Evolutionary conservation across 1,140 invertebrate genomes (phyloP).

Genomic region (Trachelipus rathkii): DNA sequence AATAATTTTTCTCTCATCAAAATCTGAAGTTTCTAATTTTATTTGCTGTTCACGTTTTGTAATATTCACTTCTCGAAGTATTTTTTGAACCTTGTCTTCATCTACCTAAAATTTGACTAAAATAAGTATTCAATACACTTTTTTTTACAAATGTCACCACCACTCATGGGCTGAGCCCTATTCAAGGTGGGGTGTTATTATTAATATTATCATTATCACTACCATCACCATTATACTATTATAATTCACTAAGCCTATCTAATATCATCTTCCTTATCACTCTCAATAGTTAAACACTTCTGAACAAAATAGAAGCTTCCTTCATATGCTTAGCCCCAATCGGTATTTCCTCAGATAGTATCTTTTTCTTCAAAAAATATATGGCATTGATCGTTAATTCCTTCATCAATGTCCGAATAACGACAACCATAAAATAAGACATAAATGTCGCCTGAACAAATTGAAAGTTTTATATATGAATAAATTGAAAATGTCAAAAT

Average conservation of each 20-base stretch:
- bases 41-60: conserved; percentile 87
- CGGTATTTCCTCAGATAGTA: not conserved
- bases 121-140: not conserved
- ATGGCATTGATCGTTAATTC: not conserved
- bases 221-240: no score
- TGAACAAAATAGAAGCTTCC: not conserved
- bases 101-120: conserved; percentile 24
- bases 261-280: no score
- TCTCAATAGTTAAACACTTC: no score
- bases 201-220: no score
- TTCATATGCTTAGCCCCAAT: not conserved
- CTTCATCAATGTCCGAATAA: not conserved
- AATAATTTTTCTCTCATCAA: conserved; percentile 79
- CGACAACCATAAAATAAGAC: no score
- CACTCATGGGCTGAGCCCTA: no score
- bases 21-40: conserved; percentile 82
- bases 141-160: no score
- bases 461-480: no score
- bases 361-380: not conserved
- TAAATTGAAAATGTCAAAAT: no score
- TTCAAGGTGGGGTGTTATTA: no score
- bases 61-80: conserved; percentile 86
- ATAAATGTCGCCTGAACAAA: no score
- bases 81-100: conserved; percentile 74
- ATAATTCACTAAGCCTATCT: no score